Conservation (phyloP, 2,113 vertebrate species). For the Taurulus bubalis region DNA sequence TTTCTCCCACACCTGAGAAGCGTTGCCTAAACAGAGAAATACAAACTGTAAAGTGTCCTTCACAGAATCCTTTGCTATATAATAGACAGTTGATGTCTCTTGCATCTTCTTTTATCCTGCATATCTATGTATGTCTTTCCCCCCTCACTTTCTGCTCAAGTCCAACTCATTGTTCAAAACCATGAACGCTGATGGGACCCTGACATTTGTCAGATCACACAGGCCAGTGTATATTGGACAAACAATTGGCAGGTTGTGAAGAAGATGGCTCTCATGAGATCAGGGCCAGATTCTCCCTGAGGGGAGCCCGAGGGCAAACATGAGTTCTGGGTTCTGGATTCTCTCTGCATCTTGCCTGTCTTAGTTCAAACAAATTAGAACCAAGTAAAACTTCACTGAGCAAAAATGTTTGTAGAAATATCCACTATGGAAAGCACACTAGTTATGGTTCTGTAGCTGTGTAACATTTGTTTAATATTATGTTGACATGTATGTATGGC, state of each 20-base stretch:
- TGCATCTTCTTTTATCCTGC: neutral
- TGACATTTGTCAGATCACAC: neutral
- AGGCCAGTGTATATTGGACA: neutral
- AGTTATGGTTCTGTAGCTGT: neutral
- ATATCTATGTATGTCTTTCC: neutral
- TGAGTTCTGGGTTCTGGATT: neutral
- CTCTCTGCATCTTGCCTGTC: neutral
- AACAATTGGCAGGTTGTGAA: neutral
- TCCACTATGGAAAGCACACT: neutral
- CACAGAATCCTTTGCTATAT: neutral
- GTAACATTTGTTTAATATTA: neutral
- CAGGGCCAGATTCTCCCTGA: neutral
- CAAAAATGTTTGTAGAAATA: no score
- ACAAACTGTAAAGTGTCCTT: neutral
- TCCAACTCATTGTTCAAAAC: conserved; percentile 34
- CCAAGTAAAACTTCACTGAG: no score
- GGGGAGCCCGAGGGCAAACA: neutral
- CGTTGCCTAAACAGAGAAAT: neutral
- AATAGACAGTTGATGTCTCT: conserved; percentile 3
- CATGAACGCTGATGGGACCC: conserved; percentile 27
- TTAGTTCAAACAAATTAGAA: neutral
- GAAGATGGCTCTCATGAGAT: neutral
- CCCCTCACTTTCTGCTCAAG: neutral
- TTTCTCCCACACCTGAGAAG: neutral
- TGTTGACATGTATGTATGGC: neutral